A percentile compares a stretch with the other conserved stretches of the same genome.
Evolutionary conservation across 2,797 vertebrate genomes (phyloP).

Genomic region (Oceanodroma leucorhoa): DNA sequence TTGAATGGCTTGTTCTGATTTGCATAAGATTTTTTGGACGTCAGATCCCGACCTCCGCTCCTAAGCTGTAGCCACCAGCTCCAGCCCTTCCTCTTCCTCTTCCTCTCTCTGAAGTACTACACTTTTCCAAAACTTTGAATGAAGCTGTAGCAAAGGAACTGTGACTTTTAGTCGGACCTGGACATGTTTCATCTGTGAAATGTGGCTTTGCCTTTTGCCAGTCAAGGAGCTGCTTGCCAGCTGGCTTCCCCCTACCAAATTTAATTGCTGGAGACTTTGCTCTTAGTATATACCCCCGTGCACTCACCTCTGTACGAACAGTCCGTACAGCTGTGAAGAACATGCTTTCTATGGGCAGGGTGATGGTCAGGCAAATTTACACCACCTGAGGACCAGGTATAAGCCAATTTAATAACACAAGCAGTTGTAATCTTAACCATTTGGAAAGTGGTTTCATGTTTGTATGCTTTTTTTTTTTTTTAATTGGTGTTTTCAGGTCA

Average conservation of each 20-base stretch:
- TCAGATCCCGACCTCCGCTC: neutral
- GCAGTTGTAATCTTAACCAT: neutral
- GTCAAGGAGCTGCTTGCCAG: neutral
- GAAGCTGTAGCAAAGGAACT: neutral
- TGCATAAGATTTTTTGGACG: neutral
- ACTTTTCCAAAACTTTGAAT: neutral
- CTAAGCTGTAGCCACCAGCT: neutral
- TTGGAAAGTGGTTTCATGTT: neutral
- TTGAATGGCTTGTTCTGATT: neutral
- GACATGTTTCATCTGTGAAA: neutral
- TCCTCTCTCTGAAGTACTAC: neutral
- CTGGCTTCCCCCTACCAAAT: neutral
- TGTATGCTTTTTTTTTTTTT: neutral
- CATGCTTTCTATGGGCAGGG: neutral
- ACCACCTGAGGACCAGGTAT: neutral
- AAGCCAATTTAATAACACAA: neutral
- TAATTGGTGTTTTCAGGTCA: neutral
- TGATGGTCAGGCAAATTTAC: neutral
- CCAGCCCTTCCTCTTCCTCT: neutral
- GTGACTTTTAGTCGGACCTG: neutral
- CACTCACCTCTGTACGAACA: neutral
- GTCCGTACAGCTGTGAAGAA: neutral
- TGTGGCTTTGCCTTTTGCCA: neutral
- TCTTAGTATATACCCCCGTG: neutral
- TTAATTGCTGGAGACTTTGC: neutral